Conservation (phyloP, 2,888 invertebrate genomes). For the Leistus spinibarbis region DNA sequence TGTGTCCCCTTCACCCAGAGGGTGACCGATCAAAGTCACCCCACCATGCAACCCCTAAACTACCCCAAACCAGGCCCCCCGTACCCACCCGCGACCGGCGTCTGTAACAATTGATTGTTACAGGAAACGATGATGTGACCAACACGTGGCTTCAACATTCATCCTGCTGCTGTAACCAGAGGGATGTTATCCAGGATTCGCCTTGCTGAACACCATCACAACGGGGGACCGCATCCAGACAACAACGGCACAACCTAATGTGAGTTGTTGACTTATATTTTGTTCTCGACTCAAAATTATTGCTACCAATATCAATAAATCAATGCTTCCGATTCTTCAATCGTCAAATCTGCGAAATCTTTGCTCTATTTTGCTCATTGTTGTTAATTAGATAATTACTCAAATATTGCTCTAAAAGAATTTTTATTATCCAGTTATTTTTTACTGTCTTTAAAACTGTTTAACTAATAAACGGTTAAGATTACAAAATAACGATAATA, state of each 20-base stretch:
- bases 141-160: not conserved
- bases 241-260: not conserved
- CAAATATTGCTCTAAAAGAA: too few relatives aligned
- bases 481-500: too few relatives aligned
- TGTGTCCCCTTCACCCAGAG: not conserved
- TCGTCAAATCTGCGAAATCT: too few relatives aligned
- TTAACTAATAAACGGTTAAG: too few relatives aligned
- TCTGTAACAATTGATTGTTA: slow-evolving; percentile 12
- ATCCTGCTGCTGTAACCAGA: not conserved
- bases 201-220: not conserved
- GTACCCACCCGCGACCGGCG: not conserved
- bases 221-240: not conserved
- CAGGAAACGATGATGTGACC: slow-evolving; percentile 3
- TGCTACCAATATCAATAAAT: too few relatives aligned
- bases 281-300: not conserved
- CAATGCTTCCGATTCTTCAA: too few relatives aligned
- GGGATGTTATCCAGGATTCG: not conserved
- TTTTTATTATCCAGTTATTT: too few relatives aligned
- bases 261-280: not conserved
- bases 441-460: too few relatives aligned
- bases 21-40: not conserved
- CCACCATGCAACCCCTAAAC: slow-evolving; percentile 14
- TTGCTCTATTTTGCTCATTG: too few relatives aligned
- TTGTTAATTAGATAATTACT: too few relatives aligned
- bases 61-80: not conserved